Percentiles rank a stretch among this genome's conserved stretches.
Conservation (phyloP, 2,113 vertebrate species). For the Aptenodytes forsteri region DNA sequence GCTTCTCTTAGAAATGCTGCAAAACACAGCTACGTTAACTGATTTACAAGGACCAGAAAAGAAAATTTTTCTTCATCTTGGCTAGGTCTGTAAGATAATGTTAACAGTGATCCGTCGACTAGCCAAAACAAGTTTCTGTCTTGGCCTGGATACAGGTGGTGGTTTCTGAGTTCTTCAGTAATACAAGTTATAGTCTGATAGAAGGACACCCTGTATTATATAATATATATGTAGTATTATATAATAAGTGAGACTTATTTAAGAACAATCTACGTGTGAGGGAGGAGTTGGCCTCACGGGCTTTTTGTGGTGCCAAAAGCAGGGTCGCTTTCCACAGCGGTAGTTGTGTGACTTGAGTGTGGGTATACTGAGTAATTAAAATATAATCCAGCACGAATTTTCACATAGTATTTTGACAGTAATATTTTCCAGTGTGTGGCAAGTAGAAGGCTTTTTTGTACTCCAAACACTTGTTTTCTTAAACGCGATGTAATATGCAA, state of each 20-base stretch:
- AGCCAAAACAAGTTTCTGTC: not conserved
- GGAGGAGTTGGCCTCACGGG: not conserved
- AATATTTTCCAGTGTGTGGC: not conserved
- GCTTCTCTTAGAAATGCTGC: not conserved
- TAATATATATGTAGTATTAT: rapidly evolving
- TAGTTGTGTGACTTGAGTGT: not conserved
- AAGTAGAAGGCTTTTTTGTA: not conserved
- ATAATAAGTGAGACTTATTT: not conserved
- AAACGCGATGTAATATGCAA: not conserved
- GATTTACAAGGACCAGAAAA: not conserved
- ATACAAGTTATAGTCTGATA: not conserved
- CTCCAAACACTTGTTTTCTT: not conserved
- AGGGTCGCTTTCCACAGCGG: not conserved
- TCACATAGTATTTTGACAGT: not conserved
- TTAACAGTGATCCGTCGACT: not conserved
- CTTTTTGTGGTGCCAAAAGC: not conserved
- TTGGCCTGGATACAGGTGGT: not conserved
- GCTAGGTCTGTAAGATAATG: too few relatives aligned
- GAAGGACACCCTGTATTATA: not conserved
- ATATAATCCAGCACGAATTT: not conserved
- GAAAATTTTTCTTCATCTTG: not conserved
- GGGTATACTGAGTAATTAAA: not conserved
- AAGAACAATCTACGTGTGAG: rapidly evolving
- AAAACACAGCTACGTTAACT: not conserved
- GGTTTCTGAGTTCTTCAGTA: not conserved